Evolutionary conservation across 2,888 invertebrate species (phyloP), one percentile per base, ranked within the genome.

Genomic region (Thalpophila matura): DNA sequence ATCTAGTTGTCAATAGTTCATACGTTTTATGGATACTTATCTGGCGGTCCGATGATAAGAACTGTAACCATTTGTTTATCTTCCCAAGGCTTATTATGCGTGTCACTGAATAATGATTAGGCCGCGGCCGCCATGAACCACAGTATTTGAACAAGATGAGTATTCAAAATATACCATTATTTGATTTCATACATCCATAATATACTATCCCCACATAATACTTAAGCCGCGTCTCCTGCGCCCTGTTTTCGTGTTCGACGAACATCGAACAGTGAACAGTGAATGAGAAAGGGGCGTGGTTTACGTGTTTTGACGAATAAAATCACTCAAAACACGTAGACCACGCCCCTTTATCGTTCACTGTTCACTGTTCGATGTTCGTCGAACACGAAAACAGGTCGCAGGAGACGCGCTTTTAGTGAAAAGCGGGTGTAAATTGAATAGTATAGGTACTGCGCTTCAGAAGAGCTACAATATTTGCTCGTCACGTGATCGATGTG

Each of bases 401-500:
- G n/a, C n/a, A n/a, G n/a, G n/a, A n/a, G n/a, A n/a, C n/a, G n/a
- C n/a, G n/a, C n/a, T n/a, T n/a, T n/a, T n/a, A 58, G 53, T 74
- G 58, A 56, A 64, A 69, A 57, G 45, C 38, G 57, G 38, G 67
- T 65, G 68, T 60, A 65, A 77, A 79, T 80, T 77, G 63, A 69
- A 73, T 43, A 53, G 33, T 42, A 43, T 6, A 7, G 10, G 65
- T 16, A 55, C n/a, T n/a, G 58, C 65, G 61, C 47, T 54, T 58
- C 55, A 46, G 56, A 55, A 9, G 40, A 66, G 60, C 54, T 45
- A 60, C 57, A 72, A 63, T 80, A 80, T 81, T 76, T 69, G 63
- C 71, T 53, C 45, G 70, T 78, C 61, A 70, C 50, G 57, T 81
- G 82, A 82, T 82, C 70, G 82, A 82, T 82, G 78, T 67, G 49